phyloP scores from a whole-genome alignment of 2,797 vertebrate species.

The Anisognathus igniventris region DNA sequence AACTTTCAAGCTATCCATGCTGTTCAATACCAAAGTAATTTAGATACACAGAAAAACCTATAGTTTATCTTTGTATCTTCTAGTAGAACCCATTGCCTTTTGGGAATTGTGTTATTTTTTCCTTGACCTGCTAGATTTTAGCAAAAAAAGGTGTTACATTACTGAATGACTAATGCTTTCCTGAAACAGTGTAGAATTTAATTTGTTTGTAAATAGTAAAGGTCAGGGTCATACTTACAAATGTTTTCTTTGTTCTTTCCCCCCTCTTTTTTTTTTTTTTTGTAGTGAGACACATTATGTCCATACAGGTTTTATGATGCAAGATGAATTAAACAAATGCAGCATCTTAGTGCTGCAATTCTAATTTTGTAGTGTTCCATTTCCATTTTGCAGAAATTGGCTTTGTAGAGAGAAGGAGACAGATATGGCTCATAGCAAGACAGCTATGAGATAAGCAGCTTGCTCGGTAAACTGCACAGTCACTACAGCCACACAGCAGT shows the following conservation, averaged over 20 bases:
- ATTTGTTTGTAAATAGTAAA: neutral
- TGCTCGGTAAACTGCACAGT: neutral
- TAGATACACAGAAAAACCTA: neutral
- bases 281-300: neutral
- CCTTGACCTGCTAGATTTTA: neutral
- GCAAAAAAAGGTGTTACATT: neutral
- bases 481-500: neutral
- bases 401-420: neutral
- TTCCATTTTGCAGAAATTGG: neutral
- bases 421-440: neutral
- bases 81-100: neutral
- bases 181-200: neutral
- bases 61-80: neutral
- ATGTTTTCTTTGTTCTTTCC: neutral
- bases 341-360: neutral
- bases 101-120: neutral
- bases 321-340: neutral
- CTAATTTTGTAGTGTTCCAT: neutral
- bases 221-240: neutral
- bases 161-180: neutral
- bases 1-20: neutral
- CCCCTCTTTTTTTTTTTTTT: neutral
- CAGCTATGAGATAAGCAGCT: neutral
- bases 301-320: neutral
- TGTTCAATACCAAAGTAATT: neutral